phyloP scores from a whole-genome alignment of 2,113 vertebrate genomes.

The Amphiprion percula region DNA sequence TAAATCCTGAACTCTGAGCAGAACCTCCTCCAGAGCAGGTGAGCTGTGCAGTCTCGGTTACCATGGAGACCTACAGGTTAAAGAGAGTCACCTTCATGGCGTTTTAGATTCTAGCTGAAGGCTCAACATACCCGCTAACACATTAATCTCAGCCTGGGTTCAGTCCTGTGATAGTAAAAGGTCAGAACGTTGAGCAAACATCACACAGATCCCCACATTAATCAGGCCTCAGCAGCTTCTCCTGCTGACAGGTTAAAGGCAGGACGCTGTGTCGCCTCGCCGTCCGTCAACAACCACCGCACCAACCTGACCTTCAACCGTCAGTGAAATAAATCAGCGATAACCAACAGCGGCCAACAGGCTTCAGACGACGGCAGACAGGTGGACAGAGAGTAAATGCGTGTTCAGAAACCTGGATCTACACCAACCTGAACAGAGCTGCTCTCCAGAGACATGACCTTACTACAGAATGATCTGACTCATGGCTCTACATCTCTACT shows the following conservation, averaged over 20 bases:
- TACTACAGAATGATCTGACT: no score
- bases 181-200: not conserved
- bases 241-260: constrained; percentile 27
- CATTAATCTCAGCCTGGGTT: no score
- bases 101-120: no score
- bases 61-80: no score
- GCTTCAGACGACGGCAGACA: constrained; percentile 9
- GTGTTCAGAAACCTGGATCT: constrained; percentile 17
- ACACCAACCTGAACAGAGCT: not conserved
- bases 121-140: no score
- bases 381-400: constrained; percentile 36
- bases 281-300: not conserved
- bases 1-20: no score
- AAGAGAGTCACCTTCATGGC: no score
- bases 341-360: not conserved
- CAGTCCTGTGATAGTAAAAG: not conserved
- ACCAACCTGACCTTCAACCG: constrained; percentile 37
- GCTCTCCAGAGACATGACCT: no score
- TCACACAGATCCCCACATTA: not conserved
- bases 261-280: not conserved
- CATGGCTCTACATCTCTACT: no score
- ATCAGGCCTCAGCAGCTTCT: not conserved
- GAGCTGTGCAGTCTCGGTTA: no score
- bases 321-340: constrained; percentile 10
- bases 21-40: no score